phyloP scores from a whole-genome alignment of 2,888 invertebrate species.

The Keiferia lycopersicella region DNA sequence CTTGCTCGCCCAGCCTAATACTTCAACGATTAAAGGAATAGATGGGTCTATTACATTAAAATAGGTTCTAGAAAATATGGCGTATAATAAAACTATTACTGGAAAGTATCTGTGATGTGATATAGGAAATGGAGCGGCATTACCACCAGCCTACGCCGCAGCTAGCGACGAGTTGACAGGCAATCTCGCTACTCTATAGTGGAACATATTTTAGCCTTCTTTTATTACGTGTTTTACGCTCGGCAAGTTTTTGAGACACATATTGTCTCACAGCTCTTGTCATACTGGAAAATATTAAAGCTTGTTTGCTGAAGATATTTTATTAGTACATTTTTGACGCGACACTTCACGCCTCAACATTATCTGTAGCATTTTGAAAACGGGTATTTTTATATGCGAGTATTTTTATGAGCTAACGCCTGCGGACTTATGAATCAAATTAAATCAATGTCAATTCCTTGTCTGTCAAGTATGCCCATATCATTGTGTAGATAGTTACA shows the following conservation, averaged over 20 bases:
- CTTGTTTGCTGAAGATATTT: no score
- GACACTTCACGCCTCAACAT: no score
- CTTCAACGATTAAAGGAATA: no score
- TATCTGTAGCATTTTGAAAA: no score
- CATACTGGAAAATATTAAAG: neutral
- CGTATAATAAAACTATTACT: neutral
- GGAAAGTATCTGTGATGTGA: neutral
- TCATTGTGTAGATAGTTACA: no score
- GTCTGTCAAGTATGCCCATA: no score
- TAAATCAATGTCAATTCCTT: no score
- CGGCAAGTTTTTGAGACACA: neutral
- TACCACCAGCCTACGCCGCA: neutral
- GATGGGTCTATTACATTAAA: neutral
- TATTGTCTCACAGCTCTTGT: neutral
- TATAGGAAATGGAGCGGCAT: constrained; percentile 9
- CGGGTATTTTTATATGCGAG: no score
- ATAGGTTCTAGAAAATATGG: neutral
- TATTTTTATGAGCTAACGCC: no score
- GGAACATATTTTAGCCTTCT: constrained; percentile 1
- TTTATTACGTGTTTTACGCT: neutral
- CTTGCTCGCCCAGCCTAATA: no score
- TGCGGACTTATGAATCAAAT: no score
- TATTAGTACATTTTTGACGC: no score
- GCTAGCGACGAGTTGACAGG: constrained; percentile 10
- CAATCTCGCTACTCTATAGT: constrained; percentile 11